A percentile compares a stretch with the other conserved stretches of the same genome.
Evolutionary conservation across 2,113 vertebrate genomes (phyloP).

Genomic region (Dryoscopus gambensis): DNA sequence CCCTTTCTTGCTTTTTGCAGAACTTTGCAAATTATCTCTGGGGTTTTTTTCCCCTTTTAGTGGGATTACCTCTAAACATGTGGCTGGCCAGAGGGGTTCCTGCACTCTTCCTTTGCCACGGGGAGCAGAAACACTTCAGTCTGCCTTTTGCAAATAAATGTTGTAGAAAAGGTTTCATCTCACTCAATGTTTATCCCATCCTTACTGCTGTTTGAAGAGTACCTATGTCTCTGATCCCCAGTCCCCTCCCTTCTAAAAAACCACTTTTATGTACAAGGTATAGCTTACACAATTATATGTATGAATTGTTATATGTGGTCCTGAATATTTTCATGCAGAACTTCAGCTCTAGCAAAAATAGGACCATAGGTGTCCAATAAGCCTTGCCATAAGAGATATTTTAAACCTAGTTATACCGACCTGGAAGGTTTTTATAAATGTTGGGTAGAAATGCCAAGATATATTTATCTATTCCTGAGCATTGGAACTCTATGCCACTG

Average conservation of each 20-base stretch:
- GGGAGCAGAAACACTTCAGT: background rate
- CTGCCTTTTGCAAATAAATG: background rate
- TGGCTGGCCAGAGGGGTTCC: background rate
- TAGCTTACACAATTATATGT: accelerated
- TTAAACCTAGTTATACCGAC: background rate
- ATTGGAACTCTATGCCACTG: background rate
- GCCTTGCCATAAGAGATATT: background rate
- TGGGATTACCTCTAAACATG: background rate
- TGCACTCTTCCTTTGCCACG: background rate
- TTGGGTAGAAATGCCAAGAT: background rate
- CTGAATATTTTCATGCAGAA: background rate
- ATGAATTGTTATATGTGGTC: background rate
- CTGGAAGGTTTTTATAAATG: background rate
- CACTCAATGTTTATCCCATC: background rate
- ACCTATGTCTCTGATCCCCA: background rate
- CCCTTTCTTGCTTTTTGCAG: no score
- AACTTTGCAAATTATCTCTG: background rate
- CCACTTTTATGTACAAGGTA: background rate
- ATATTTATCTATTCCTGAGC: background rate
- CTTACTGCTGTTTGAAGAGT: background rate
- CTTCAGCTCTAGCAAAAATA: background rate
- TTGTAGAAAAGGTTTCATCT: background rate
- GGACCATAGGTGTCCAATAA: background rate
- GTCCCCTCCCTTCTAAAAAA: background rate
- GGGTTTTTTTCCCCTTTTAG: background rate